These are phyloP conservation scores for Fragum whitleyi DNA, from an alignment of 2,888 invertebrate species.

Conservation along the genomic window DNA sequence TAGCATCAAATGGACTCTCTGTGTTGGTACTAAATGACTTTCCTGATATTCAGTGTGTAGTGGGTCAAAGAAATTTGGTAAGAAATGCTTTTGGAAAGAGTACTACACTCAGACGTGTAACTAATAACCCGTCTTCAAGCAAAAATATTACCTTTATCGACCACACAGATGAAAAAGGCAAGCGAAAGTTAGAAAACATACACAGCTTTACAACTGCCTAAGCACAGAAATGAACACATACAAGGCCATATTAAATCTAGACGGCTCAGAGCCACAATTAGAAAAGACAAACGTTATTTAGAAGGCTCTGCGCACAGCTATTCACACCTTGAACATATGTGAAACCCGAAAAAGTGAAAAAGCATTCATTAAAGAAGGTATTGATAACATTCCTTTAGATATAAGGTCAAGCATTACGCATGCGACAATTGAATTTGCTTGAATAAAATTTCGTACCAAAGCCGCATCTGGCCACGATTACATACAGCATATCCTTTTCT, in stretches of 20 bases:
- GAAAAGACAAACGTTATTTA: slow-evolving; percentile 33
- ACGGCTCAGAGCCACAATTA: slow-evolving; percentile 41
- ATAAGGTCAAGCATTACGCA: not conserved
- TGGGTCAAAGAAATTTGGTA: slow-evolving; percentile 25
- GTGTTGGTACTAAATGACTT: slow-evolving; percentile 14
- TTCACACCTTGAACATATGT: not conserved
- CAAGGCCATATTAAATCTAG: slow-evolving; percentile 42
- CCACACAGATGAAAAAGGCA: slow-evolving; percentile 16
- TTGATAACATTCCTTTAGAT: not conserved
- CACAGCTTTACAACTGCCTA: slow-evolving; percentile 20
- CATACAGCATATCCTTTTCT: slow-evolving; percentile 24
- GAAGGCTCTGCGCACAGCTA: slow-evolving; percentile 15
- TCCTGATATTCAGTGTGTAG: slow-evolving; percentile 2
- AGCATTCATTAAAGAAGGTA: not conserved
- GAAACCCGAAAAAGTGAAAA: not conserved
- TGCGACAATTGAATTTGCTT: slow-evolving; percentile 50
- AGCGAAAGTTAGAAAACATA: slow-evolving; percentile 20
- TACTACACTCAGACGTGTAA: slow-evolving; percentile 29
- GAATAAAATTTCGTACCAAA: slow-evolving; percentile 44
- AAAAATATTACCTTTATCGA: not conserved
- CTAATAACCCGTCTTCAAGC: not conserved
- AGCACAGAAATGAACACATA: slow-evolving; percentile 46
- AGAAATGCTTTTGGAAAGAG: slow-evolving; percentile 33
- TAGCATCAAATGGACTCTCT: slow-evolving; percentile 22
- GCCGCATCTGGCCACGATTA: slow-evolving; percentile 43